A percentile compares a stretch with the other conserved stretches of the same genome.
Evolutionary conservation across 2,888 invertebrate genomes (phyloP).

Genomic region (Rhingia rostrata): DNA sequence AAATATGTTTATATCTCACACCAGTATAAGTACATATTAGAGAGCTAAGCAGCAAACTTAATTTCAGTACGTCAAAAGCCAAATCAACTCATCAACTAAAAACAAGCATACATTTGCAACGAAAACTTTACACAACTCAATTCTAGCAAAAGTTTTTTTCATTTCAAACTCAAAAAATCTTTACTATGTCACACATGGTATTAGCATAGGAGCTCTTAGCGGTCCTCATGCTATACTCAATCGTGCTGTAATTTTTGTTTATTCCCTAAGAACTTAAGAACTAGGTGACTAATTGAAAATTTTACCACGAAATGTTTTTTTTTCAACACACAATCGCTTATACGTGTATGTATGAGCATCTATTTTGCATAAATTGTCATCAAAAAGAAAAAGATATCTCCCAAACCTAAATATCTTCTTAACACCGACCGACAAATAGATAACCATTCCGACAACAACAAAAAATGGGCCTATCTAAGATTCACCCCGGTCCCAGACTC

Average conservation of each 20-base stretch:
- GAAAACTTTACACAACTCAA: background rate
- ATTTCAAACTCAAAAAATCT: background rate
- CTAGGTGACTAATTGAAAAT: conserved; percentile 59
- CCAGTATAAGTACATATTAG: no score
- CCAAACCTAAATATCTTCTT: conserved; percentile 39
- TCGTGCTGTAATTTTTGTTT: background rate
- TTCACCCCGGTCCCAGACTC: conserved; percentile 36
- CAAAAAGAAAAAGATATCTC: conserved; percentile 21
- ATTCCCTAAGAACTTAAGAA: conserved; percentile 19
- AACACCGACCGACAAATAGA: background rate
- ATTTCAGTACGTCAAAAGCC: no score
- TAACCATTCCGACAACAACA: conserved; percentile 32
- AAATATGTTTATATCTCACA: no score
- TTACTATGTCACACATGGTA: conserved; percentile 34
- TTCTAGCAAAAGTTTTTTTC: conserved; percentile 28
- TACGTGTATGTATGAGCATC: conserved; percentile 33
- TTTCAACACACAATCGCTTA: background rate
- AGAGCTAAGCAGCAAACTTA: no score
- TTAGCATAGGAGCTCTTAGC: conserved; percentile 9
- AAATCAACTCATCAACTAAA: no score
- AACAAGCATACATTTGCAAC: no score
- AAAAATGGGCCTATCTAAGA: conserved; percentile 51
- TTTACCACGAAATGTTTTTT: conserved; percentile 49
- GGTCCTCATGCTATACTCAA: background rate
- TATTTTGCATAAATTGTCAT: conserved; percentile 55